Percentiles rank a stretch among this genome's conserved stretches.
Conservation (phyloP, 2,797 vertebrate species). For the Psittacula echo region DNA sequence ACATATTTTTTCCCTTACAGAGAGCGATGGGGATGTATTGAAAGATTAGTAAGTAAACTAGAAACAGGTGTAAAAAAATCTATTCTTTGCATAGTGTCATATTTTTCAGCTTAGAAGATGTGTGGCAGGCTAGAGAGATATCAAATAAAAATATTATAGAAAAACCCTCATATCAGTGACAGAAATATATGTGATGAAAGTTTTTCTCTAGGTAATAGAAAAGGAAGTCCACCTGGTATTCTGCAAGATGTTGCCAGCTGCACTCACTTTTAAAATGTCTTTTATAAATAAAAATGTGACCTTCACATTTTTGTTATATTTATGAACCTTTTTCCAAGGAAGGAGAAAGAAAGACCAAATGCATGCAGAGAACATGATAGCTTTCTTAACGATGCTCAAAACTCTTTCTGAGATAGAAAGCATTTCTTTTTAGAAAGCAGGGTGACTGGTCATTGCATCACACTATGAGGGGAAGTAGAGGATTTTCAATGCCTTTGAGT, state of each 20-base stretch:
- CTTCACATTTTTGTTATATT: slow-evolving; percentile 31
- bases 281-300: slow-evolving; percentile 54
- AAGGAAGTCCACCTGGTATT: background rate
- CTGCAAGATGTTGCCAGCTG: background rate
- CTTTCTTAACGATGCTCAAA: background rate
- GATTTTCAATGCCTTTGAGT: background rate
- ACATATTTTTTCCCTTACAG: background rate
- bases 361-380: background rate
- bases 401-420: background rate
- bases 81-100: background rate
- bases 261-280: slow-evolving; percentile 30
- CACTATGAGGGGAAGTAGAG: background rate
- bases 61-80: background rate
- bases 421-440: background rate
- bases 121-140: background rate
- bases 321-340: slow-evolving; percentile 40
- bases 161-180: background rate
- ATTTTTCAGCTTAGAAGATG: background rate
- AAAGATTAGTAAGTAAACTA: background rate
- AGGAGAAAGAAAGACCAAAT: background rate
- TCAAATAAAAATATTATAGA: background rate
- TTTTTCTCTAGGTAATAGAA: background rate
- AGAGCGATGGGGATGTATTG: background rate
- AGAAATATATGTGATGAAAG: background rate
- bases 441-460: background rate